A percentile compares a stretch with the other conserved stretches of the same genome.
Evolutionary conservation across 2,888 invertebrate species (phyloP).

Genomic region (Lithophane ornitopus): DNA sequence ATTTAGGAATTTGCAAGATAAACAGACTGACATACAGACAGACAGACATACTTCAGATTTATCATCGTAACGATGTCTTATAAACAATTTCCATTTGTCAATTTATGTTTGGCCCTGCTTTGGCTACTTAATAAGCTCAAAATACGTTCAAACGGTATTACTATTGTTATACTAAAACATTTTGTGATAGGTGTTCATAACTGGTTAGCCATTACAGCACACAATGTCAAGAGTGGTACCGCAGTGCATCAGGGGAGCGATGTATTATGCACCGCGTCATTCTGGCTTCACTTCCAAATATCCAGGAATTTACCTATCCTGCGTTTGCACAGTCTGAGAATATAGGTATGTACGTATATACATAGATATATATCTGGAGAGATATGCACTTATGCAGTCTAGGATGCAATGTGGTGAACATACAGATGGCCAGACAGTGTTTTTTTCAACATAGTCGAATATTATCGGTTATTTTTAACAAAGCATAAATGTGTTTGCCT

Average conservation of each 20-base stretch:
- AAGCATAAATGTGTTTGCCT: neutral
- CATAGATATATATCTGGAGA: neutral
- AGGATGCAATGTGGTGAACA: neutral
- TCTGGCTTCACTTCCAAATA: constrained; percentile 16
- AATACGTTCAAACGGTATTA: neutral
- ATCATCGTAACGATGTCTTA: neutral
- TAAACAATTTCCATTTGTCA: neutral
- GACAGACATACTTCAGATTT: neutral
- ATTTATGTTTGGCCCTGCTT: neutral
- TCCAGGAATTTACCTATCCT: constrained; percentile 6
- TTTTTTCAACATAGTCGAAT: neutral
- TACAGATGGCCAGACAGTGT: neutral
- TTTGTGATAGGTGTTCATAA: neutral
- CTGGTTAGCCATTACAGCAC: constrained; percentile 1
- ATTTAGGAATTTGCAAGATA: neutral
- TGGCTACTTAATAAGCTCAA: neutral
- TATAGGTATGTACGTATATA: too few relatives aligned
- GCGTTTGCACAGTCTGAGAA: neutral
- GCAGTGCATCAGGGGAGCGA: constrained; percentile 18
- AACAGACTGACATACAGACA: neutral
- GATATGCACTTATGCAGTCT: neutral
- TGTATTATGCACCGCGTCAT: constrained; percentile 40
- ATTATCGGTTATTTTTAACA: neutral
- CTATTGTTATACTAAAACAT: neutral
- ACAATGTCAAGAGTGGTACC: neutral